Evolutionary conservation across 2,888 invertebrate species (phyloP).

Genomic region (Tiliacea citrago): DNA sequence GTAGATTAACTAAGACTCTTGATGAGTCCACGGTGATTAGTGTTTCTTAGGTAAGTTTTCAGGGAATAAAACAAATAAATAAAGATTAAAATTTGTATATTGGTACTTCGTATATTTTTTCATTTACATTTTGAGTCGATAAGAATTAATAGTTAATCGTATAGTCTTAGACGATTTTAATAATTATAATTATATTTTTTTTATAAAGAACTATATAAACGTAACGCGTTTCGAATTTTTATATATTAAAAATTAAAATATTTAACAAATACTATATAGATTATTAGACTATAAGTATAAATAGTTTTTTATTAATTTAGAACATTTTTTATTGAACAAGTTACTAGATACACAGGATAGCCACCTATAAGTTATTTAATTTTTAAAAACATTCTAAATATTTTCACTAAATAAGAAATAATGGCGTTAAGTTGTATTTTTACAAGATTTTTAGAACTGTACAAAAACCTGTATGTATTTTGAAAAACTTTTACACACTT

Average conservation of each 20-base stretch:
- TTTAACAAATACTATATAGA: constrained; percentile 87
- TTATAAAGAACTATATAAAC: constrained; percentile 86
- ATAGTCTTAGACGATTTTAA: constrained; percentile 85
- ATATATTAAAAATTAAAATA: constrained; percentile 81
- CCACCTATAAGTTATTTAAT: constrained; percentile 79
- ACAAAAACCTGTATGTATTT: constrained; percentile 78
- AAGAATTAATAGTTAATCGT: constrained; percentile 87
- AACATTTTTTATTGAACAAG: constrained; percentile 89
- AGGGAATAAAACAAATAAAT: constrained; percentile 70
- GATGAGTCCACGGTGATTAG: neutral
- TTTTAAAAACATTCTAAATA: constrained; percentile 79
- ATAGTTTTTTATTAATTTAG: constrained; percentile 80
- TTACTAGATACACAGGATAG: constrained; percentile 84
- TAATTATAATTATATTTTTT: constrained; percentile 75
- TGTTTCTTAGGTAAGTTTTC: neutral
- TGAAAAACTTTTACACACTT: constrained; percentile 64
- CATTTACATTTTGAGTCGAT: constrained; percentile 89
- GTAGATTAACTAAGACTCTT: neutral
- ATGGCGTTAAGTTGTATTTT: constrained; percentile 66
- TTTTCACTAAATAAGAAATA: constrained; percentile 76
- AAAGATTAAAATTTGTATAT: constrained; percentile 91
- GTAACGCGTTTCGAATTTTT: constrained; percentile 79
- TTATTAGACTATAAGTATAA: constrained; percentile 81
- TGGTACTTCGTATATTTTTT: constrained; percentile 90
- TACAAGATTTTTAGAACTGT: constrained; percentile 66